Conservation (phyloP, 1,140 invertebrate species). For the Venturia canescens region DNA sequence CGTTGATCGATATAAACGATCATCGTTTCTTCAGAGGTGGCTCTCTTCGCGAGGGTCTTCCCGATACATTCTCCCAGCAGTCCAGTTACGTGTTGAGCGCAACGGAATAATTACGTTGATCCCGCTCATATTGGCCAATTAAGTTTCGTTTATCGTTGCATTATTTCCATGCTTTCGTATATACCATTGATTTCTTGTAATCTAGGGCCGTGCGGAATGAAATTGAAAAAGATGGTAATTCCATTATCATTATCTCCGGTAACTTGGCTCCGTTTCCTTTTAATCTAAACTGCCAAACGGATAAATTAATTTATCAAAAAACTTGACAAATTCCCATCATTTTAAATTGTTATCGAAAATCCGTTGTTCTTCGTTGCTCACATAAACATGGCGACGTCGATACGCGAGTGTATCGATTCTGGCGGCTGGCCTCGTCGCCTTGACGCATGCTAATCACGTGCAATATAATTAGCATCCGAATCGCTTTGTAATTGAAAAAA, state of each 20-base stretch:
- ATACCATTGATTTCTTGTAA: slow-evolving; percentile 23
- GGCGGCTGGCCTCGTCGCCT: slow-evolving; percentile 52
- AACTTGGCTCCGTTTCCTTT: no score
- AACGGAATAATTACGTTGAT: slow-evolving; percentile 38
- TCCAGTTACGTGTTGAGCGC: neutral
- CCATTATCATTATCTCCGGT: neutral
- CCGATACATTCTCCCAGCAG: neutral
- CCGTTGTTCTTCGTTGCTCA: neutral
- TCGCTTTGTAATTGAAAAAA: slow-evolving; percentile 68
- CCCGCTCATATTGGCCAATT: slow-evolving; percentile 42
- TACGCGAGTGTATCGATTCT: slow-evolving; percentile 13
- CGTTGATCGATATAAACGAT: no score
- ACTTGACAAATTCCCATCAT: neutral
- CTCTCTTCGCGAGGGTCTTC: no score
- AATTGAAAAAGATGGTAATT: no score
- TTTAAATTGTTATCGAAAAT: neutral
- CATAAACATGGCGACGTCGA: slow-evolving; percentile 21
- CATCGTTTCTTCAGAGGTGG: no score
- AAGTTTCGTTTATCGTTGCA: slow-evolving; percentile 31
- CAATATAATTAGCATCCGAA: slow-evolving; percentile 67
- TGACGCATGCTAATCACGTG: slow-evolving; percentile 63
- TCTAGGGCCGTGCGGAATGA: no score
- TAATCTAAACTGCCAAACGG: no score
- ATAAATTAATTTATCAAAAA: neutral
- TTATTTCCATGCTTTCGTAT: slow-evolving; percentile 38